A percentile compares a stretch with the other conserved stretches of the same genome.
These are phyloP conservation scores for Sclerurus mexicanus DNA, from an alignment of 2,113 vertebrate genomes.

Conservation along the genomic window DNA sequence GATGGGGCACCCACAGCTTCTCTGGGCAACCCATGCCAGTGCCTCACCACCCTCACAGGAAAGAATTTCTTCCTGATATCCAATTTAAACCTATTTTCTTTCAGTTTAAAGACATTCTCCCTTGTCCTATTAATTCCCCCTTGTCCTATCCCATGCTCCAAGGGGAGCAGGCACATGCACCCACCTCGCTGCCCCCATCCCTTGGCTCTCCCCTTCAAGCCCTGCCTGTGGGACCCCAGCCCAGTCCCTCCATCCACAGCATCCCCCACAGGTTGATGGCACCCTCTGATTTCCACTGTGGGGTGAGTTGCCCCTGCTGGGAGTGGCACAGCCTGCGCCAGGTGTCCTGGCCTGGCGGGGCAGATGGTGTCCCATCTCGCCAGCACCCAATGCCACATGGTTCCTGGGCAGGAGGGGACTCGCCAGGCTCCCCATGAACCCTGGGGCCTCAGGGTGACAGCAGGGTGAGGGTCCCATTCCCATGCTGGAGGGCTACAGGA, in stretches of 20 bases:
- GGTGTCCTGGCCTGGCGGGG: background rate
- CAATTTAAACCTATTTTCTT: background rate
- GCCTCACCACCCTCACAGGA: background rate
- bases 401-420: background rate
- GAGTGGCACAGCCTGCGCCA: accelerated
- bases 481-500: background rate
- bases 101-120: background rate
- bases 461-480: background rate
- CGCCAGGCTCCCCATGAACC: accelerated
- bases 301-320: background rate
- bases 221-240: background rate
- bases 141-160: background rate
- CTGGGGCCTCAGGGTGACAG: background rate
- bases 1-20: background rate
- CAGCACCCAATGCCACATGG: accelerated
- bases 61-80: background rate
- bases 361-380: accelerated
- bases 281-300: background rate
- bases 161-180: background rate
- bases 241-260: accelerated
- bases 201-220: background rate
- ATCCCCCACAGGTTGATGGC: background rate
- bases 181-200: background rate
- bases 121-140: background rate
- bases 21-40: background rate